Evolutionary conservation across 2,797 vertebrate genomes (phyloP).

Genomic region (Okamejei kenojei): DNA sequence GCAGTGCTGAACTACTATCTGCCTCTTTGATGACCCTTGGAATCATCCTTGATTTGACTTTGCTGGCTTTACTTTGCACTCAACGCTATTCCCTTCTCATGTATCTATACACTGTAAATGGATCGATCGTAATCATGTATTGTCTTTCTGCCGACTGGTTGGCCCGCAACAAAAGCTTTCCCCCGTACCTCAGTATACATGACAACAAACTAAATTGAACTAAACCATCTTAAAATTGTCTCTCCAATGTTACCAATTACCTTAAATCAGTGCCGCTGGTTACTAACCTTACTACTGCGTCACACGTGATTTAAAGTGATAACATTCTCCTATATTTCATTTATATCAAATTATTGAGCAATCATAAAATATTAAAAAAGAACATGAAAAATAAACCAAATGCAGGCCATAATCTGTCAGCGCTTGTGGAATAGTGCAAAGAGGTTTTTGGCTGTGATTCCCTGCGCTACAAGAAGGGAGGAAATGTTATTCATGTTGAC

Average conservation of each 20-base stretch:
- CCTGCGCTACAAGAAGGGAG: background rate
- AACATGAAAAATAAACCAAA: background rate
- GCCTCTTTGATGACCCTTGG: too few species aligned
- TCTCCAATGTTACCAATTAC: background rate
- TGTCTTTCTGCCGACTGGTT: too few species aligned
- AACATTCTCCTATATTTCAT: background rate
- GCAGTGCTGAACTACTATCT: too few species aligned
- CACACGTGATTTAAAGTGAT: background rate
- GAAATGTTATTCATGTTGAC: background rate
- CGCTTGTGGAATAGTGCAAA: background rate
- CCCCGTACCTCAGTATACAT: too few species aligned
- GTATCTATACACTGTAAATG: too few species aligned
- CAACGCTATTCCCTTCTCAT: too few species aligned
- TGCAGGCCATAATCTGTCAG: background rate
- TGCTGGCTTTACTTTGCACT: too few species aligned
- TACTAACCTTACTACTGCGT: background rate
- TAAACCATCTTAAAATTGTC: background rate
- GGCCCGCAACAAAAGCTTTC: too few species aligned
- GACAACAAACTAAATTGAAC: too few species aligned
- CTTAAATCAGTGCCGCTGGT: background rate
- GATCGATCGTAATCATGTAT: too few species aligned
- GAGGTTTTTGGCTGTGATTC: background rate
- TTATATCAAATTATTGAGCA: background rate
- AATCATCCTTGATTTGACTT: too few species aligned
- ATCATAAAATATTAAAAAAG: conserved; percentile 11